Evolutionary conservation across 2,797 vertebrate genomes (phyloP), one percentile per base, ranked within the genome.

Genomic region (Thripadectes ignobilis): DNA sequence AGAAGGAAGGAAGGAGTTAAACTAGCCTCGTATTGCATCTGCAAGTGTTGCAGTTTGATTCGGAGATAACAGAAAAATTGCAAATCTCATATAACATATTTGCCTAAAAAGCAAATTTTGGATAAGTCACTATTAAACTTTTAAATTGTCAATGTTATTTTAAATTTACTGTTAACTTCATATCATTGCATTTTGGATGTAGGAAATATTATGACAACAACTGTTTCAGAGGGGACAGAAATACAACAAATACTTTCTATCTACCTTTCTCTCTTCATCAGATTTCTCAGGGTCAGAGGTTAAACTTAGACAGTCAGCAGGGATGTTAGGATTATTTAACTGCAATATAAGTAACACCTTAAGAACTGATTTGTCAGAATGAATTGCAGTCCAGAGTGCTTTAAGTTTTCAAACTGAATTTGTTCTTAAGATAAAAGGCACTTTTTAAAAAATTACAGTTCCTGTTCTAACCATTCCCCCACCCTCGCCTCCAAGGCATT

Each of bases 291-390:
- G 58, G 78, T 85, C 77, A 88, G 72, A 89, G 77, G 81, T 85
- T 79, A 59, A 72, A 80, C 57, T 92, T 34, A 74, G 65, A 52
- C 86, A 81, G 27, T 46, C 68, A 78, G 39, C 20, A 45, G 69
- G 71, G 55, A 79, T 89, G 67, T 75, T 71, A 58, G 45, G 59
- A 68, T 59, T 93, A 79, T 95, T 92, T 61, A 92, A 83, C 61
- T 48, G 38, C 72, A 87, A 18, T 85, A 84, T 63, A 81, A 85
- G 96, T 97, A 97, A 98, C 98, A 96, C 95, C 97, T 97, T 90
- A 89, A 93, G 84, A 94, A 97, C 97, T 88, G 95, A 98, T 98
- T 98, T 98, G 97, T 99, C 98, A 98, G 97, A 98, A 98, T 98
- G 96, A 98, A 98, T 97, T 98, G 97, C 97, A 98, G 98, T 98